Conservation (phyloP, 2,797 vertebrate genomes). For the Neosilurus mollespiculum region DNA sequence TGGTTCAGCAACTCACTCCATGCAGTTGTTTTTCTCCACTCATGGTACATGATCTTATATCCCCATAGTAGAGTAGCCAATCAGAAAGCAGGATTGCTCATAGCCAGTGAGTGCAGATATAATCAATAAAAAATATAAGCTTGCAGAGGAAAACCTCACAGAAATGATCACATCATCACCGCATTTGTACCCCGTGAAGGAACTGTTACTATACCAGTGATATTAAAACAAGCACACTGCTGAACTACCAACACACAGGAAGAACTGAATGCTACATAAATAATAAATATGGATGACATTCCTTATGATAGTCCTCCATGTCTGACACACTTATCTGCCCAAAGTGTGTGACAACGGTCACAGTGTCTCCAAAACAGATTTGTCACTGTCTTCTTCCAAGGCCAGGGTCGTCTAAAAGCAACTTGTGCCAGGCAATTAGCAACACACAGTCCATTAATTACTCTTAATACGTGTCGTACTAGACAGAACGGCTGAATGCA, state of each 20-base stretch:
- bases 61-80: no score
- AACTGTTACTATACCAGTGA: neutral
- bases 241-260: neutral
- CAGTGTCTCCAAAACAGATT: constrained; percentile 19
- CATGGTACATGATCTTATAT: no score
- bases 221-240: neutral
- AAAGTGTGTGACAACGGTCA: constrained; percentile 18
- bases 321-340: constrained; percentile 28
- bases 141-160: neutral
- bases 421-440: constrained; percentile 69
- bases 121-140: no score
- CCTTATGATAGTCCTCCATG: constrained; percentile 16
- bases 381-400: constrained; percentile 49
- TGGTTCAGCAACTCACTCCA: no score
- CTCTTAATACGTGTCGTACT: constrained; percentile 57
- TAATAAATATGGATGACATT: neutral
- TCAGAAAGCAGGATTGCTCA: no score
- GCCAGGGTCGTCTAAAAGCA: constrained; percentile 57
- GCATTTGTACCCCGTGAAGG: neutral
- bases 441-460: constrained; percentile 73
- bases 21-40: no score
- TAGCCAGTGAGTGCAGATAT: no score
- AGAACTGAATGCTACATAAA: neutral
- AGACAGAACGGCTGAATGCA: constrained; percentile 59
- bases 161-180: neutral